Conservation (phyloP, 1,140 invertebrate species). For the Papilio machaon region DNA sequence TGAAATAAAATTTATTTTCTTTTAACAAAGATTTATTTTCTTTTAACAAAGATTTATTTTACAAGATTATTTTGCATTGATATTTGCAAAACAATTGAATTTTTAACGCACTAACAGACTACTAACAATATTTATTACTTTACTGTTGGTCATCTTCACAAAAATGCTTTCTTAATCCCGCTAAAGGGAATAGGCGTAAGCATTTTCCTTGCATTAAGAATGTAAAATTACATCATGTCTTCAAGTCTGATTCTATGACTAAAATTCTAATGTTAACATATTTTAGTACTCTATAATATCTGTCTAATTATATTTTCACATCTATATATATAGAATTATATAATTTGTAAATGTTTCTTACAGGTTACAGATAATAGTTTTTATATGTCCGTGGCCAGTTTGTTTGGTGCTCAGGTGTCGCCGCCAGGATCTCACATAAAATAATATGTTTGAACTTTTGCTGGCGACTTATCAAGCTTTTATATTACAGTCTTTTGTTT, state of each 20-base stretch:
- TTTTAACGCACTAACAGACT: too few species aligned
- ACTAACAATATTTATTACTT: too few species aligned
- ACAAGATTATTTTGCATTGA: background rate
- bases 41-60: background rate
- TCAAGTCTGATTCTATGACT: background rate
- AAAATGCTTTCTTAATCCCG: too few species aligned
- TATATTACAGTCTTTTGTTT: background rate
- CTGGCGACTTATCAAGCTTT: background rate
- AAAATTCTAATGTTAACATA: too few species aligned
- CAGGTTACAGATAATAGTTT: background rate
- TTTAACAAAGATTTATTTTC: background rate
- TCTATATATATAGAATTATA: too few species aligned
- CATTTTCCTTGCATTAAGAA: too few species aligned
- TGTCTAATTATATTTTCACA: too few species aligned
- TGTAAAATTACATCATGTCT: too few species aligned
- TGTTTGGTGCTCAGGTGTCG: conserved; percentile 1
- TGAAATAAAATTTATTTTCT: background rate
- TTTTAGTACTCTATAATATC: too few species aligned
- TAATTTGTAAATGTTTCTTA: background rate
- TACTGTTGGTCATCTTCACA: too few species aligned
- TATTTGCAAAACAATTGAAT: too few species aligned
- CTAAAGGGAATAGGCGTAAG: too few species aligned
- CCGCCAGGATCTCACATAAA: background rate
- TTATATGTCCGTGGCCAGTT: background rate
- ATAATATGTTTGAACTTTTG: conserved; percentile 12